These are phyloP conservation scores for Drosophila pachea DNA, from an alignment of 1,140 invertebrate genomes.

Conservation along the genomic window DNA sequence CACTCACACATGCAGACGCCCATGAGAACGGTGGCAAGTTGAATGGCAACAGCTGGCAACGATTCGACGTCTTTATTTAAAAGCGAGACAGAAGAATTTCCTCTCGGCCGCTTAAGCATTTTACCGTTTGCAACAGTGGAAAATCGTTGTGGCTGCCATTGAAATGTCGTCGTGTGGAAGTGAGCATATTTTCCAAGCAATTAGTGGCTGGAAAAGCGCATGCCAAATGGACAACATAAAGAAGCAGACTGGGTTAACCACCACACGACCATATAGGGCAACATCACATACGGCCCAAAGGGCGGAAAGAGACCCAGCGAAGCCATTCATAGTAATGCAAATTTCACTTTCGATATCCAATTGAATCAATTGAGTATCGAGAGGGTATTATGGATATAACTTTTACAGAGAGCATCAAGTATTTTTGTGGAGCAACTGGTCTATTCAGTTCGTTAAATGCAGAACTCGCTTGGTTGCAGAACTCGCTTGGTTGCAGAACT, in stretches of 20 bases:
- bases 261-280: constrained; percentile 9
- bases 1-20: too few species aligned
- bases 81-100: constrained; percentile 52
- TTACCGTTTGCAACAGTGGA: constrained; percentile 46
- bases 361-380: too few species aligned
- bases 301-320: not conserved
- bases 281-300: not conserved
- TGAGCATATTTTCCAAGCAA: constrained; percentile 73
- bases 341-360: too few species aligned
- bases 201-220: constrained; percentile 53
- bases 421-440: too few species aligned
- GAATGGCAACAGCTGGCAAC: constrained; percentile 50
- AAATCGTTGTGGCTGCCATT: constrained; percentile 64
- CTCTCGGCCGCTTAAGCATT: constrained; percentile 23
- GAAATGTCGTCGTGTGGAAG: constrained; percentile 65
- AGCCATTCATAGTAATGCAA: constrained; percentile 4
- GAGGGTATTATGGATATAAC: too few species aligned
- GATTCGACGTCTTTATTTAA: constrained; percentile 44
- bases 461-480: too few species aligned
- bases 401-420: too few species aligned
- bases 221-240: constrained; percentile 33
- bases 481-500: too few species aligned
- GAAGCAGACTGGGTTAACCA: constrained; percentile 33
- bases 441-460: too few species aligned
- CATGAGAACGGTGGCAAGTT: not conserved